Conservation (phyloP, 2,797 vertebrate genomes). For the Pseudotriccus pelzelni region DNA sequence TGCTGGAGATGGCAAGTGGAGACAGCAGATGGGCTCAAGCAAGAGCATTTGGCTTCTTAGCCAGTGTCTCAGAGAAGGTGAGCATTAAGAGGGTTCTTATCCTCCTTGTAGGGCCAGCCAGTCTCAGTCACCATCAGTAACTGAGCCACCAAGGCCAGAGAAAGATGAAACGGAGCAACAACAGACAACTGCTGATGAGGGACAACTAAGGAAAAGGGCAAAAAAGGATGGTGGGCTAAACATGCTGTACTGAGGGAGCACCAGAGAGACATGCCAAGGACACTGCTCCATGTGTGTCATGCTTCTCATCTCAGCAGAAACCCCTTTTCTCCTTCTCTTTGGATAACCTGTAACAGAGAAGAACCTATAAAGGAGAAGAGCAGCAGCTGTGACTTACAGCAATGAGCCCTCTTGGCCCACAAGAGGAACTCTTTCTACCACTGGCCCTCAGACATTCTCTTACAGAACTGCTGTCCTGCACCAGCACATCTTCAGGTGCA, state of each 20-base stretch:
- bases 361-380: not conserved
- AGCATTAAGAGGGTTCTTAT: not conserved
- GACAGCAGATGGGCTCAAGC: not conserved
- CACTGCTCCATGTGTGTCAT: fast-evolving
- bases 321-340: not conserved
- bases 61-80: not conserved
- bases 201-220: not conserved
- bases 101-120: not conserved
- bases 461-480: not conserved
- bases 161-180: not conserved
- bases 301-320: not conserved
- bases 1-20: not conserved
- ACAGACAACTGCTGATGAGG: not conserved
- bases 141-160: not conserved
- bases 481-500: not conserved
- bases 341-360: not conserved
- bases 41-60: not conserved
- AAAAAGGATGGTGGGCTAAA: not conserved
- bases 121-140: not conserved
- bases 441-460: not conserved
- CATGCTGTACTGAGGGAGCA: not conserved
- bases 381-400: not conserved
- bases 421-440: not conserved
- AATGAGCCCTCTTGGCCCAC: not conserved
- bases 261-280: not conserved